Base-by-base conservation (phyloP, 2,797 vertebrate genomes). In the Chloroceryle inda region DNA sequence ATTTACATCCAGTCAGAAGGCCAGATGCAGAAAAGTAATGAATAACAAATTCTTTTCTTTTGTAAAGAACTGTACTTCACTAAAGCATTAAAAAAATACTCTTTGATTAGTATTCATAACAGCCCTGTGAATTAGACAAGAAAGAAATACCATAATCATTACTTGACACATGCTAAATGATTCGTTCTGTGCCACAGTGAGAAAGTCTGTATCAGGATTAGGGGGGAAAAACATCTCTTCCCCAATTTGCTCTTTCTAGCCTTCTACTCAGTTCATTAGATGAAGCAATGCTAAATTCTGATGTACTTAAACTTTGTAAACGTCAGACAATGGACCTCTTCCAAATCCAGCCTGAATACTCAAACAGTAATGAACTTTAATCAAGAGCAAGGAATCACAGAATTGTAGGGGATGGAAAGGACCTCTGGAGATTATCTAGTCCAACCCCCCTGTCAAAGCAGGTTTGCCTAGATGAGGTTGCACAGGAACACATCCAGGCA, bases 181-280 rank as follows among this genome's bases (percentile, higher is more conserved):
- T 52, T 61, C 58, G 4, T 1, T 66, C 40, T 23, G 9, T 84
- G 21, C 7, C n/a, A 63, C 23, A 67, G 26, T 22, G 11, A 9
- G 22, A 4, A 88, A 37, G 18, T 45, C 10, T 61, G 12, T 17
- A 23, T 21, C n/a, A n/a, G 29, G 74, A 56, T 37, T 40, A 6
- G 10, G 11, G 5, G 18, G 2, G 4, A 5, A 21, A 33, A 63
- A 21, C 1, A 12, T 4, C 4, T 37, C 7, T 69, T 73, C 2
- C 11, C 49, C 5, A 7, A 7, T 80, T 82, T 62, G 26, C 6
- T n/a, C 11, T 62, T 75, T 71, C 44, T 75, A 64, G 2, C 4
- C 29, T 83, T 73, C 31, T 72, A 6, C 40, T 67, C 20, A 16
- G 13, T 27, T 80, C 18, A 61, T 63, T 67, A 85, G 18, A 37